Evolutionary conservation across 2,797 vertebrate species (phyloP).

Genomic region (Agapornis canus): DNA sequence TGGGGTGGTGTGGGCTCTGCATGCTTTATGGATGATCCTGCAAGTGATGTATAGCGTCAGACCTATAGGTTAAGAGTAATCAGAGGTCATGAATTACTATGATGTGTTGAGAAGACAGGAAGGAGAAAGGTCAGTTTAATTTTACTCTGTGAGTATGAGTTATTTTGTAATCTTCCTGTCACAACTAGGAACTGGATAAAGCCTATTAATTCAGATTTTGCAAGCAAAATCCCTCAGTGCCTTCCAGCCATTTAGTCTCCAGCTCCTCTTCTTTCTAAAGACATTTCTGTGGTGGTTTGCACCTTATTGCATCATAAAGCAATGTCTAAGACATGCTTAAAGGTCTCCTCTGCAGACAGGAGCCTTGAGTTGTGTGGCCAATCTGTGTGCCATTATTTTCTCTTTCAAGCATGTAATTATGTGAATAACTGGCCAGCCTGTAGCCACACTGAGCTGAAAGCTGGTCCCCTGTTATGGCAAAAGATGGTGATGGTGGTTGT

Average conservation of each 20-base stretch:
- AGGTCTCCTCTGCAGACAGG: background rate
- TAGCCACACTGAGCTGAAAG: accelerated
- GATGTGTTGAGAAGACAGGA: background rate
- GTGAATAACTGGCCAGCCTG: accelerated
- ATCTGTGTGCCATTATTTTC: background rate
- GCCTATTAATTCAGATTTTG: background rate
- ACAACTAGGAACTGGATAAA: background rate
- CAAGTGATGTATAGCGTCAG: background rate
- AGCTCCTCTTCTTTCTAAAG: background rate
- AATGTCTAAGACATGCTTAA: background rate
- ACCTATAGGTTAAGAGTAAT: background rate
- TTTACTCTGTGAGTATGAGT: accelerated
- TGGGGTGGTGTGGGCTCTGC: accelerated
- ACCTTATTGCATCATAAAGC: background rate
- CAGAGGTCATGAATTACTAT: accelerated
- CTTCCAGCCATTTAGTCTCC: background rate
- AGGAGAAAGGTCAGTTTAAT: background rate
- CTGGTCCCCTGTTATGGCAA: background rate
- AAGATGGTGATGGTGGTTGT: background rate
- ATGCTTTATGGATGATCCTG: accelerated
- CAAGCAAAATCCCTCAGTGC: background rate
- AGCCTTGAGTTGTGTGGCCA: background rate
- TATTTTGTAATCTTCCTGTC: background rate
- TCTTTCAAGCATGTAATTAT: accelerated
- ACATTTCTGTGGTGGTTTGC: background rate